Evolutionary conservation across 1,140 invertebrate genomes (phyloP), one percentile per base, ranked within the genome.

Genomic region (Drosophila kurseongensis): DNA sequence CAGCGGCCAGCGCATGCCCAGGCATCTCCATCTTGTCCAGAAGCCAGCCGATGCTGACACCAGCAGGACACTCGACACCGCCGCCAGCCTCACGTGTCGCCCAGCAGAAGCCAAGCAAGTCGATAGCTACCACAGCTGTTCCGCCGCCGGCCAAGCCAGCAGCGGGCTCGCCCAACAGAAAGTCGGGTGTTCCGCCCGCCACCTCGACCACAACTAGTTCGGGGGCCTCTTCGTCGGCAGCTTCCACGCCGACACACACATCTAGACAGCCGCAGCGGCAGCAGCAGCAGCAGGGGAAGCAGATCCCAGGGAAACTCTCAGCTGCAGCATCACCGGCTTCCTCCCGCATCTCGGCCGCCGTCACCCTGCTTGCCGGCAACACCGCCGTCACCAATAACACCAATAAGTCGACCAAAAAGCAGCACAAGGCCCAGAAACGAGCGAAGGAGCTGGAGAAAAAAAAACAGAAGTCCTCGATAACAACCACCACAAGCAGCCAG

Each of bases 371-470:
- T 13, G 62, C 50, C n/a, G 55, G 65, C 51, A 32, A 9, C n/a
- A 18, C 32, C 1, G 16, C 29, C 2, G 9, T n/a, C 5, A 23
- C 60, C 13, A 58, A 12, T 13, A 69, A 12, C 6, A 40, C 52
- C 42, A 78, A 42, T 42, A 72, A 44, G 14, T 47, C 14, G 8
- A 66, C 41, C 38, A 89, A 84, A 50, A 80, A 61, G 14, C 61
- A 61, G 7, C 59, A 63, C 13, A 89, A 84, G 77, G 73, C 59
- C 5, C 77, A 72, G 9, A 89, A 80, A 16, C 80, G 84, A 13
- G 75, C 75, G 55, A 88, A 78, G 51, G 84, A 88, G 7, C 54
- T 74, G 32, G 85, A 89, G 36, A 88, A 89, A 9, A 89, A 84
- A 23, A 88, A 84, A 13, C 63, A 78, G 38, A 89, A 84, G n/a